A percentile compares a stretch with the other conserved stretches of the same genome.
Conservation (phyloP, 2,888 invertebrate species). For the Colletes collaris region DNA sequence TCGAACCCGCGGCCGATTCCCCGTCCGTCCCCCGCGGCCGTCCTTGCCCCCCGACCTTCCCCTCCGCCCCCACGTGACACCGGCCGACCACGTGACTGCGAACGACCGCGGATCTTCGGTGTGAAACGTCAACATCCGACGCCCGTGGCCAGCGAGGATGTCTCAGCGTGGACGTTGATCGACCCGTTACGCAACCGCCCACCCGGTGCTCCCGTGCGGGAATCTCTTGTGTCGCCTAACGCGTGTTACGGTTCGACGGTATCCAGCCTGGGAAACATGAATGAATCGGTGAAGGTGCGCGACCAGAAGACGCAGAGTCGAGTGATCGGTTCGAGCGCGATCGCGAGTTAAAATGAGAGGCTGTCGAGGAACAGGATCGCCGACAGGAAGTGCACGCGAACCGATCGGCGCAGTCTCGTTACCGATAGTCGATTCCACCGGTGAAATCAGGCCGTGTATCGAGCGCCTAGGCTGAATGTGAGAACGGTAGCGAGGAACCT, state of each 20-base stretch:
- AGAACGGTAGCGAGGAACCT: constrained; percentile 55
- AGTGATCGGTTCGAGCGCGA: no score
- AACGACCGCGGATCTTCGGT: constrained; percentile 39
- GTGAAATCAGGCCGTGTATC: constrained; percentile 62
- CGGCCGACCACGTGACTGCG: constrained; percentile 45
- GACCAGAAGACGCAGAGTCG: no score
- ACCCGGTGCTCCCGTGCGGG: constrained; percentile 3
- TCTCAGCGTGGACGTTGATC: constrained; percentile 34
- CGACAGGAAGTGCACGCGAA: constrained; percentile 45
- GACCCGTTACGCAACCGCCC: constrained; percentile 42
- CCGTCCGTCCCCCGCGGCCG: background rate
- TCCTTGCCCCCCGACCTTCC: constrained; percentile 11
- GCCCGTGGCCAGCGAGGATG: constrained; percentile 27
- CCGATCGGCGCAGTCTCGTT: constrained; percentile 44
- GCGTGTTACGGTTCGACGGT: constrained; percentile 5
- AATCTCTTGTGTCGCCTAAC: no score
- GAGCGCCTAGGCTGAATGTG: constrained; percentile 45
- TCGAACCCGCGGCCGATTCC: background rate
- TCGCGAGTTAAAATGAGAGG: background rate
- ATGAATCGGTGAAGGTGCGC: no score
- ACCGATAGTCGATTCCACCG: constrained; percentile 45
- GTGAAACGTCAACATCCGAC: constrained; percentile 42
- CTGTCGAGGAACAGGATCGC: background rate
- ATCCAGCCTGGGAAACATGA: no score
- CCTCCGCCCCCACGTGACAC: constrained; percentile 62